Evolutionary conservation across 2,113 vertebrate species (phyloP).

Genomic region (Grammomys surdaster): DNA sequence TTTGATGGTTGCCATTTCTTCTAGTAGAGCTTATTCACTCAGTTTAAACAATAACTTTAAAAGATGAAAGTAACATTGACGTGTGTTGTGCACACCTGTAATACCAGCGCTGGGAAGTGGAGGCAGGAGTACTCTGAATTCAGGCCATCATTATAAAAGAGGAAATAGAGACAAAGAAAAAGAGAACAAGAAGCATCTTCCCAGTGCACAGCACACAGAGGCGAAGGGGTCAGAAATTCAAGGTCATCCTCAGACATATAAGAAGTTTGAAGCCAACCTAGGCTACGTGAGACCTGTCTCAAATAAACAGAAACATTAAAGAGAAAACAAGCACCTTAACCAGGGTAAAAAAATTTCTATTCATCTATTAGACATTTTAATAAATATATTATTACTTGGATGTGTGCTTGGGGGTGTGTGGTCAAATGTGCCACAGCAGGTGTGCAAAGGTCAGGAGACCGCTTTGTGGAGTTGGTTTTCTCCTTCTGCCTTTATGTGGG

Average conservation of each 20-base stretch:
- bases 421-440: not conserved
- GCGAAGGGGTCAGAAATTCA: too few relatives aligned
- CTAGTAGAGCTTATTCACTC: constrained; percentile 91
- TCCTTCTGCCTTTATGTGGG: not conserved
- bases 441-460: not conserved
- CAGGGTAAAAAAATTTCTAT: not conserved
- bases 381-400: not conserved
- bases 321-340: too few relatives aligned
- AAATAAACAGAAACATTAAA: not conserved
- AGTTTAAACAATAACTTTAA: constrained; percentile 65
- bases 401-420: not conserved
- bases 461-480: not conserved
- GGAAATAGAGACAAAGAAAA: not conserved
- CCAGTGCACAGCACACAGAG: not conserved
- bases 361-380: not conserved
- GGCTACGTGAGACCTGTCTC: not conserved
- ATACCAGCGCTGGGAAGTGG: not conserved
- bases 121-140: not conserved
- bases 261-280: not conserved
- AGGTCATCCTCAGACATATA: not conserved
- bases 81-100: too few relatives aligned
- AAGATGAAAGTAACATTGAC: not conserved
- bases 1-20: constrained; percentile 90
- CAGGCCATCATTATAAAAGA: not conserved
- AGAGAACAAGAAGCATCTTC: not conserved